These are phyloP conservation scores for Anguilla rostrata DNA, from an alignment of 2,113 vertebrate species.

Conservation along the genomic window DNA sequence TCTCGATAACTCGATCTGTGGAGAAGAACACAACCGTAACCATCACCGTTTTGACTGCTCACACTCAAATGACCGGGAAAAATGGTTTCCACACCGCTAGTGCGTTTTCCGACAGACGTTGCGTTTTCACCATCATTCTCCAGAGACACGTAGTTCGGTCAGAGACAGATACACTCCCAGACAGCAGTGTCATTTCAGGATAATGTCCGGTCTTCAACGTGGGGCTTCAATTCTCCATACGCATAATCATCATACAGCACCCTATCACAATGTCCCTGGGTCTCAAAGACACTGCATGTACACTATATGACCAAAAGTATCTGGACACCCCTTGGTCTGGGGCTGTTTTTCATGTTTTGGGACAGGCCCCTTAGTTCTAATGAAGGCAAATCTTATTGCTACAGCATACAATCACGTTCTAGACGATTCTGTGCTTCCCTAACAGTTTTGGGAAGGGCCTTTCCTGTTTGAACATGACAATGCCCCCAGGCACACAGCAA, in stretches of 20 bases:
- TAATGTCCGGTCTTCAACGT: not conserved
- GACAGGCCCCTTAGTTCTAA: too few species aligned
- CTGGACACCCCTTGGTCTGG: too few species aligned
- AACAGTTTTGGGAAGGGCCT: too few species aligned
- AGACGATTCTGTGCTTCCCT: too few species aligned
- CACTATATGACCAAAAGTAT: too few species aligned
- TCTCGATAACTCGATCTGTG: constrained; percentile 77
- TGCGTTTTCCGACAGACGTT: not conserved
- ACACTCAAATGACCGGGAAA: not conserved
- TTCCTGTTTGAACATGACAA: too few species aligned
- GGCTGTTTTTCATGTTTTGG: too few species aligned
- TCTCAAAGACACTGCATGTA: not conserved
- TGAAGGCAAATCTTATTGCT: too few species aligned
- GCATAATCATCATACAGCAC: not conserved
- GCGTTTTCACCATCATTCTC: not conserved
- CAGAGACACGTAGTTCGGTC: not conserved
- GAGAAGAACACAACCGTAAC: not conserved
- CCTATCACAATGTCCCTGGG: not conserved
- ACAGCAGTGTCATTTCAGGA: not conserved
- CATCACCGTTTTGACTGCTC: not conserved
- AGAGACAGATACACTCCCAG: not conserved
- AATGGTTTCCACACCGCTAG: not conserved
- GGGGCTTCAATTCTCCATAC: too few species aligned
- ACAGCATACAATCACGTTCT: too few species aligned
- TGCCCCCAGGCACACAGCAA: too few species aligned